phyloP scores from a whole-genome alignment of 2,113 vertebrate genomes.

The Coreoperca whiteheadi region DNA sequence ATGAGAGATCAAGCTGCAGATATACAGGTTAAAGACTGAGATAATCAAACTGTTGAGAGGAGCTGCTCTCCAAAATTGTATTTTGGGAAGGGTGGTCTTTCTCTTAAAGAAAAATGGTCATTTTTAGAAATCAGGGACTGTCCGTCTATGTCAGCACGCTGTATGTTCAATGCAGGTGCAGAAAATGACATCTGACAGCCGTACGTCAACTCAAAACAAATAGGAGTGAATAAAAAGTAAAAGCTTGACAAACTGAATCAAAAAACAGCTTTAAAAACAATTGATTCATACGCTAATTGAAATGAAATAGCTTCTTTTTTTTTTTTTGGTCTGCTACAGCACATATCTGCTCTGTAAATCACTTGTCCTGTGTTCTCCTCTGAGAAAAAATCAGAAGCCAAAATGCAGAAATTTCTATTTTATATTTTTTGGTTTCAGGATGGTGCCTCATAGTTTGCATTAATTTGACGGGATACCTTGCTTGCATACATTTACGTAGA shows the following conservation, averaged over 20 bases:
- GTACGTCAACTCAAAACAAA: background rate
- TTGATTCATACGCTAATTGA: background rate
- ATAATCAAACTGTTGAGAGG: constrained; percentile 24
- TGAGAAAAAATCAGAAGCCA: background rate
- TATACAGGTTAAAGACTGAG: constrained; percentile 39
- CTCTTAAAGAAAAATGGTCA: background rate
- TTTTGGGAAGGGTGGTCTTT: background rate
- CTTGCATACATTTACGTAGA: too few species aligned
- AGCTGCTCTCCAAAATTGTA: background rate
- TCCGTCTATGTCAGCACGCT: background rate
- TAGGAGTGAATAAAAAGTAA: background rate
- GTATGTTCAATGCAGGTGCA: background rate
- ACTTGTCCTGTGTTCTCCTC: background rate
- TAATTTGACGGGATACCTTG: too few species aligned
- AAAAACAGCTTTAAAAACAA: background rate
- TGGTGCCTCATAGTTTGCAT: background rate
- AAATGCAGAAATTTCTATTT: too few species aligned
- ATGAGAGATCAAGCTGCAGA: constrained; percentile 41
- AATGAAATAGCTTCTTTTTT: background rate
- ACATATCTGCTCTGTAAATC: background rate
- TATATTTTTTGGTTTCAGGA: too few species aligned
- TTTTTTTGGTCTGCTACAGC: background rate
- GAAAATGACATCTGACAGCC: background rate
- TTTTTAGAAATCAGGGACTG: background rate
- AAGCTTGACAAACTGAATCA: background rate